Percentiles rank a stretch among this genome's conserved stretches.
Conservation (phyloP, 2,797 vertebrate species). For the Natrix natrix region DNA sequence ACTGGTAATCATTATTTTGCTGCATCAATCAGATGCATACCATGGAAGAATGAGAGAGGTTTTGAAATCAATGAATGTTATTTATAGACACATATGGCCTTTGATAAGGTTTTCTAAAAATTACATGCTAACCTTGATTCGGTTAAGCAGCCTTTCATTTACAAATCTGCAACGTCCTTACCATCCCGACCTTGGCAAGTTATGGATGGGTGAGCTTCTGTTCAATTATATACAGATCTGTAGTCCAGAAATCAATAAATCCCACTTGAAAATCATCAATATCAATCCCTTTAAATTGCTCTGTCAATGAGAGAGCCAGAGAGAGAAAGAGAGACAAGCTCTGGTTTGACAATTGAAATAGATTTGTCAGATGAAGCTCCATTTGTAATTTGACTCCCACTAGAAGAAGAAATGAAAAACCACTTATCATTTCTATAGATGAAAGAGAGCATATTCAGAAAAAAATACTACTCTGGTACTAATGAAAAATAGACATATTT, state of each 20-base stretch:
- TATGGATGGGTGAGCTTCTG: neutral
- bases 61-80: neutral
- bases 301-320: neutral
- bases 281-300: neutral
- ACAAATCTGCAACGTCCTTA: neutral
- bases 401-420: neutral
- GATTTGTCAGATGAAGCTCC: neutral
- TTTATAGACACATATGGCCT: neutral
- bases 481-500: conserved; percentile 25
- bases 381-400: conserved; percentile 15
- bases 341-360: conserved; percentile 3
- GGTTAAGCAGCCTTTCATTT: neutral
- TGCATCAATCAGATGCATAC: neutral
- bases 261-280: neutral
- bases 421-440: conserved; percentile 21
- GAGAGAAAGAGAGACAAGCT: neutral
- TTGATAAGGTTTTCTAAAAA: neutral
- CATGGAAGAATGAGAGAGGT: neutral
- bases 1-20: neutral
- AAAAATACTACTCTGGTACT: conserved; percentile 6
- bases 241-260: conserved; percentile 5
- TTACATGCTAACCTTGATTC: no score
- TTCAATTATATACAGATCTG: neutral
- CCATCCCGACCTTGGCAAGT: neutral
- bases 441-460: conserved; percentile 13